Evolutionary conservation across 1,140 invertebrate species (phyloP).

Genomic region (Rhopalosiphum padi): DNA sequence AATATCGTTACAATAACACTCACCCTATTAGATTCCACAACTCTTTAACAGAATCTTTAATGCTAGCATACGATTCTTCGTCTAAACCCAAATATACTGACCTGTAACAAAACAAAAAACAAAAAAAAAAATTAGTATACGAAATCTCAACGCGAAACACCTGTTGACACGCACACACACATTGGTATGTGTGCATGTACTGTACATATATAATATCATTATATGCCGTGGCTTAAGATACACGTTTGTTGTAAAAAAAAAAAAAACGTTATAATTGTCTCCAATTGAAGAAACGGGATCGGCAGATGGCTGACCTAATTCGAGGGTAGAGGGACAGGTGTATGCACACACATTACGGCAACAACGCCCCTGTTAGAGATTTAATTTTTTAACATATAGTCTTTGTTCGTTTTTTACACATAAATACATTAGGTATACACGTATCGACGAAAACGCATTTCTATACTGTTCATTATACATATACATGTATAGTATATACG

Average conservation of each 20-base stretch:
- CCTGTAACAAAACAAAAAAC: constrained; percentile 51
- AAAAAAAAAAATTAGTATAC: constrained; percentile 13
- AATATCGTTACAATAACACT: constrained; percentile 4
- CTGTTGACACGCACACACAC: not conserved
- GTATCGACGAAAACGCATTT: not conserved
- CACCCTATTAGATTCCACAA: constrained; percentile 55
- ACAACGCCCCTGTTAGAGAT: not conserved
- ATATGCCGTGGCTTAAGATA: not conserved
- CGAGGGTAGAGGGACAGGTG: constrained; percentile 35
- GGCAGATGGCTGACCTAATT: constrained; percentile 44
- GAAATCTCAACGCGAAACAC: constrained; percentile 1
- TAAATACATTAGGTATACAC: not conserved
- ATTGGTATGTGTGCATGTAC: not conserved
- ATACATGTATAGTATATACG: not conserved
- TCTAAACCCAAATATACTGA: constrained; percentile 55
- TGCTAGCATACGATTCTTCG: constrained; percentile 40
- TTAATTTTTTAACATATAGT: not conserved
- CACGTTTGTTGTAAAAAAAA: not conserved
- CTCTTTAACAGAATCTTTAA: constrained; percentile 54
- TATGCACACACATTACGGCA: not conserved
- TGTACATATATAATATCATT: not conserved
- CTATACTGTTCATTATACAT: not conserved
- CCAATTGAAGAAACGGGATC: constrained; percentile 38
- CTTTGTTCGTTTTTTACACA: constrained; percentile 1
- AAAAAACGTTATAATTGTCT: constrained; percentile 16